phyloP scores from a whole-genome alignment of 2,888 invertebrate genomes.

The Drosophila ezoana region DNA sequence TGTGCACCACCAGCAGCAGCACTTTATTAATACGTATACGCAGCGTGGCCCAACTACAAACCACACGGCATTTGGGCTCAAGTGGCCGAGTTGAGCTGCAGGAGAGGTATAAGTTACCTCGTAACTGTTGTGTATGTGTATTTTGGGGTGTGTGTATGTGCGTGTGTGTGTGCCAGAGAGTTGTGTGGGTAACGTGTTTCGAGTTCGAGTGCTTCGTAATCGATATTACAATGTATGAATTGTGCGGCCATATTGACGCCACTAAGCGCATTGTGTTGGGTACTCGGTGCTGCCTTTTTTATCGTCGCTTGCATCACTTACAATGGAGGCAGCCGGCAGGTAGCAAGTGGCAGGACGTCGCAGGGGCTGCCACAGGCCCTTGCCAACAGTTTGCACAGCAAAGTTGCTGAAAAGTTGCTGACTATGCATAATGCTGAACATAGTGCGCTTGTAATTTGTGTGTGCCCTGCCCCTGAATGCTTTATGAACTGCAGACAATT shows the following conservation, averaged over 20 bases:
- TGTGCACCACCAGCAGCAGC: slow-evolving; percentile 36
- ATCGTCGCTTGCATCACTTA: slow-evolving; percentile 57
- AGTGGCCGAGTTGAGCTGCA: slow-evolving; percentile 41
- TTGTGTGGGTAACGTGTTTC: slow-evolving; percentile 40
- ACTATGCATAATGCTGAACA: slow-evolving; percentile 40
- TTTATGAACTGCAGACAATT: slow-evolving; percentile 49
- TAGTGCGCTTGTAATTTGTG: slow-evolving; percentile 23
- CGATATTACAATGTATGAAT: slow-evolving; percentile 77
- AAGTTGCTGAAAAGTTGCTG: slow-evolving; percentile 54
- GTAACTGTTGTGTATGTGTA: slow-evolving; percentile 9
- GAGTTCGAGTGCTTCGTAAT: slow-evolving; percentile 70
- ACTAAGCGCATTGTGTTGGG: slow-evolving; percentile 67
- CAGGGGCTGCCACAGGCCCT: not conserved
- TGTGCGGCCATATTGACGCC: slow-evolving; percentile 63
- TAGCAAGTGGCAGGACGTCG: not conserved
- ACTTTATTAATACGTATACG: slow-evolving; percentile 65
- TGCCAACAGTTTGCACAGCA: slow-evolving; percentile 35
- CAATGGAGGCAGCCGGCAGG: slow-evolving; percentile 22
- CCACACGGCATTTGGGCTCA: slow-evolving; percentile 56
- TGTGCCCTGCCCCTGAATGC: slow-evolving; percentile 32
- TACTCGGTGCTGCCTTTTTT: slow-evolving; percentile 49
- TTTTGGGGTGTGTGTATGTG: slow-evolving; percentile 5
- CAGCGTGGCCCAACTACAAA: slow-evolving; percentile 41
- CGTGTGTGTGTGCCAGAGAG: slow-evolving; percentile 3
- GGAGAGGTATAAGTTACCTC: slow-evolving; percentile 27